These are phyloP conservation scores for Bactericera cockerelli DNA, from an alignment of 1,140 invertebrate species.

Conservation along the genomic window DNA sequence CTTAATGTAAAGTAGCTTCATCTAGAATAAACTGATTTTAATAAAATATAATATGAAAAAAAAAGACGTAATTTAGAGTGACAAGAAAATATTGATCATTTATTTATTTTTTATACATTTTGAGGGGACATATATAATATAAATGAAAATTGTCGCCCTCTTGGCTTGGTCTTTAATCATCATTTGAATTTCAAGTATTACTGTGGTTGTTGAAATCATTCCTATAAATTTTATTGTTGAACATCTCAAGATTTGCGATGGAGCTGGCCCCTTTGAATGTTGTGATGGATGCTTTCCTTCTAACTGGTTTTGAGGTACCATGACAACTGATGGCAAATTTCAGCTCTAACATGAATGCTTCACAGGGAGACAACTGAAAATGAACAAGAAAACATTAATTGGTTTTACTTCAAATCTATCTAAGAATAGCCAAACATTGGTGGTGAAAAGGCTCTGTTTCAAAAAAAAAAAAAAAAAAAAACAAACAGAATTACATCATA, in stretches of 20 bases:
- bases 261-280: constrained; percentile 16
- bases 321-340: constrained; percentile 58
- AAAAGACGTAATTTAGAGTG: too few species aligned
- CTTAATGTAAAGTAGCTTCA: too few species aligned
- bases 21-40: too few species aligned
- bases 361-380: constrained; percentile 45
- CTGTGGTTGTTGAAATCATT: constrained; percentile 18
- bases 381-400: not conserved
- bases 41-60: too few species aligned
- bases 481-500: too few species aligned
- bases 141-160: too few species aligned
- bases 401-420: not conserved
- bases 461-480: too few species aligned
- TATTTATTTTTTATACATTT: too few species aligned
- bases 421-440: not conserved
- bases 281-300: constrained; percentile 17
- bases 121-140: too few species aligned
- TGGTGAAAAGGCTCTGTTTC: not conserved
- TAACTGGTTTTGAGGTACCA: constrained; percentile 39
- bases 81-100: too few species aligned
- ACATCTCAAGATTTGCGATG: constrained; percentile 15
- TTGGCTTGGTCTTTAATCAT: too few species aligned
- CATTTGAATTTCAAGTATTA: too few species aligned
- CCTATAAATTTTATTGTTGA: constrained; percentile 16
- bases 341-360: constrained; percentile 51